These are phyloP conservation scores for Cataglyphis hispanica DNA, from an alignment of 1,140 invertebrate species.

Conservation along the genomic window DNA sequence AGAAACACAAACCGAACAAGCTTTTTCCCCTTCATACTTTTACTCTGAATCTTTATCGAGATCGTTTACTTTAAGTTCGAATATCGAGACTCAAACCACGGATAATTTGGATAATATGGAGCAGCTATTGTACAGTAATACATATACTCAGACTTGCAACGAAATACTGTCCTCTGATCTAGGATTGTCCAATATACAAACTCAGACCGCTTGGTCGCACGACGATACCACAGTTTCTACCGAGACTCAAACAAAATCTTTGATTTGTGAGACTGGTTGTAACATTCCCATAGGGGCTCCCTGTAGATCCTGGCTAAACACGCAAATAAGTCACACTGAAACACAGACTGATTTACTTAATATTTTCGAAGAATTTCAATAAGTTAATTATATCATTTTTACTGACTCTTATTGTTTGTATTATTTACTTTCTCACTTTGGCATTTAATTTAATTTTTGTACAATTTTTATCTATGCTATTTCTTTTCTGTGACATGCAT, in stretches of 20 bases:
- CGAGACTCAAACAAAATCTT: slow-evolving; percentile 84
- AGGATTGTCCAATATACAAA: slow-evolving; percentile 88
- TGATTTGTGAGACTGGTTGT: slow-evolving; percentile 73
- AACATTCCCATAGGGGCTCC: slow-evolving; percentile 73
- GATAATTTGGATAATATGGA: slow-evolving; percentile 84
- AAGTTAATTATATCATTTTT: slow-evolving; percentile 31
- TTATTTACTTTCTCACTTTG: neutral
- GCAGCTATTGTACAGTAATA: slow-evolving; percentile 87
- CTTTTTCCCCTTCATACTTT: slow-evolving; percentile 81
- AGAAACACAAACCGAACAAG: slow-evolving; percentile 88
- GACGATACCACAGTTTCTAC: slow-evolving; percentile 83
- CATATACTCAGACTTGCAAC: slow-evolving; percentile 88
- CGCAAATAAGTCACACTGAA: slow-evolving; percentile 84
- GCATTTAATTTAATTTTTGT: neutral
- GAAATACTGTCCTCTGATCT: slow-evolving; percentile 87
- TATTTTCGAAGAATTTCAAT: slow-evolving; percentile 83
- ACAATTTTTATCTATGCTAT: neutral
- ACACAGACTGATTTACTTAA: slow-evolving; percentile 85
- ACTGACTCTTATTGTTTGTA: too few species aligned
- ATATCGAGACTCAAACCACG: slow-evolving; percentile 87
- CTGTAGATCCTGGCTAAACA: slow-evolving; percentile 79
- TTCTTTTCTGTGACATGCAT: neutral
- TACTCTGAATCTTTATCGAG: slow-evolving; percentile 79
- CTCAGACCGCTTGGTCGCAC: slow-evolving; percentile 87
- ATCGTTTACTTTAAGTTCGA: slow-evolving; percentile 83